Conservation (phyloP, 2,888 invertebrate genomes). For the Eupsilia transversa region DNA sequence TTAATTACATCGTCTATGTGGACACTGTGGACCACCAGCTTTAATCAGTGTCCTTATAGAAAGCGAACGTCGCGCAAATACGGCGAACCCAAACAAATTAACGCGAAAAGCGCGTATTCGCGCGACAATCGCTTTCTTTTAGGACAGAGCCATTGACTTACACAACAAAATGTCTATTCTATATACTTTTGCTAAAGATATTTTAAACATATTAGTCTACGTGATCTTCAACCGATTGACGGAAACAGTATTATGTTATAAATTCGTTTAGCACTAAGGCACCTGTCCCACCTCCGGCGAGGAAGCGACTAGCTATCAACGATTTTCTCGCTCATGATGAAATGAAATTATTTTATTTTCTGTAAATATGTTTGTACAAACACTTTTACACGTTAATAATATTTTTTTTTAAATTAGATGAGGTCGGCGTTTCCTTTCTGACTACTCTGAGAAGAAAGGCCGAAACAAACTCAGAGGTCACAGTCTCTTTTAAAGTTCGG, state of each 20-base stretch:
- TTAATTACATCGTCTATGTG: background rate
- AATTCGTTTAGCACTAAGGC: background rate
- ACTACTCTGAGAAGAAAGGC: too few relatives aligned
- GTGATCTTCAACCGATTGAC: background rate
- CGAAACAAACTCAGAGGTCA: too few relatives aligned
- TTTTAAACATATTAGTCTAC: background rate
- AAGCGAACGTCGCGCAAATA: background rate
- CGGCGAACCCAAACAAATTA: background rate
- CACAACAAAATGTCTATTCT: background rate
- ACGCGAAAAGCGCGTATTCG: background rate
- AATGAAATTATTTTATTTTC: too few relatives aligned
- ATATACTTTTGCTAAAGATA: background rate
- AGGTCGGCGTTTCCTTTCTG: too few relatives aligned
- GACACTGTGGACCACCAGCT: background rate
- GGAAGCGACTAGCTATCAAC: too few relatives aligned
- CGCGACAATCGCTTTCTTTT: background rate
- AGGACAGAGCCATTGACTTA: background rate
- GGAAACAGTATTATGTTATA: background rate
- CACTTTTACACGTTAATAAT: too few relatives aligned
- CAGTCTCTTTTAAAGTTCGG: too few relatives aligned
- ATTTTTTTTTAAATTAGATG: too few relatives aligned
- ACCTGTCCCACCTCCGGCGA: too few relatives aligned
- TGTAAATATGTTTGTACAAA: too few relatives aligned
- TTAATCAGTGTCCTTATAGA: background rate
- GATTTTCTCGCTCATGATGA: too few relatives aligned